Conservation (phyloP, 2,113 vertebrate species). For the Trogon melanurus region DNA sequence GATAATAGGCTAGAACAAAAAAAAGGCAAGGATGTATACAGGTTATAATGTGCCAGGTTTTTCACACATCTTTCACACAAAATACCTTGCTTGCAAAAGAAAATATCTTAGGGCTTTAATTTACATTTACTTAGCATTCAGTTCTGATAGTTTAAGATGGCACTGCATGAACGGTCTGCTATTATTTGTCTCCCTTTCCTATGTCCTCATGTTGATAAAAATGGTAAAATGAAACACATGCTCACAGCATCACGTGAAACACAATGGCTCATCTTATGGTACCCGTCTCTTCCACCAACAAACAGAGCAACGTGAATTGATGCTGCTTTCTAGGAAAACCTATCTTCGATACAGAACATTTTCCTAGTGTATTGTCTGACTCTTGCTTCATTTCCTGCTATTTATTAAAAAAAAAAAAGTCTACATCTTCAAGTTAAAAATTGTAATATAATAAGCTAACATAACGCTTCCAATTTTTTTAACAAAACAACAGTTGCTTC, state of each 20-base stretch:
- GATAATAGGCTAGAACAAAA: background rate
- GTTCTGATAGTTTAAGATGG: background rate
- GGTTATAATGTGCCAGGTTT: accelerated
- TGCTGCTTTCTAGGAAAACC: background rate
- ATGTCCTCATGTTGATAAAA: background rate
- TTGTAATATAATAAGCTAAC: background rate
- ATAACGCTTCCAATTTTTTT: background rate
- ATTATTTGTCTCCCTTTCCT: background rate
- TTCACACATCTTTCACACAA: background rate
- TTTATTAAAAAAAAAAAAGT: background rate
- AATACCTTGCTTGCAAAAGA: background rate
- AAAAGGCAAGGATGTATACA: background rate
- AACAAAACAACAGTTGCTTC: background rate
- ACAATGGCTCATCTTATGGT: background rate
- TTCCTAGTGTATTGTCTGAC: background rate
- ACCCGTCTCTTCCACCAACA: background rate
- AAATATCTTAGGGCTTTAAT: background rate
- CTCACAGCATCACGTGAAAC: background rate
- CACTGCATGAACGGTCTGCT: background rate
- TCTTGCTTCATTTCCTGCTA: background rate
- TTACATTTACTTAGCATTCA: background rate
- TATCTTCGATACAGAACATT: background rate
- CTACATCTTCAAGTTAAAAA: background rate
- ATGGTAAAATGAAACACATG: background rate
- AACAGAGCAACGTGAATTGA: background rate